Conservation (phyloP, 2,113 vertebrate species). For the Xiphophorus couchianus region DNA sequence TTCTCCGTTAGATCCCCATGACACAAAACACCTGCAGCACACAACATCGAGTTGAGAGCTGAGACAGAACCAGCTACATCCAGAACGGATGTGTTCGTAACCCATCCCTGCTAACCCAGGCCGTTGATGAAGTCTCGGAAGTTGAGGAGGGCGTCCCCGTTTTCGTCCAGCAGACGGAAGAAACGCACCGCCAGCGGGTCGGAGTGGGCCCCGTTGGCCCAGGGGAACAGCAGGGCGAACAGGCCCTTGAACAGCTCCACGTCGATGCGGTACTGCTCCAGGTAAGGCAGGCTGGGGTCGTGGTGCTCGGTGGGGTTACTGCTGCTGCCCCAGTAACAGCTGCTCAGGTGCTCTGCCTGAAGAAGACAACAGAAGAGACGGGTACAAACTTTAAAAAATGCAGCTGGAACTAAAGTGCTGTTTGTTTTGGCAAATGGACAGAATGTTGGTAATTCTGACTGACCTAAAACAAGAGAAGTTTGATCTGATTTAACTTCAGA, state of each 20-base stretch:
- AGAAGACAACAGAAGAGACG: not conserved
- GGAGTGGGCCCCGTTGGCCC: conserved; percentile 89
- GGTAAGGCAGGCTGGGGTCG: conserved; percentile 96
- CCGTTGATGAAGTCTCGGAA: conserved; percentile 95
- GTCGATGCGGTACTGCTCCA: conserved; percentile 98
- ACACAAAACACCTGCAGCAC: conserved; percentile 86
- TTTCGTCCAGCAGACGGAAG: conserved; percentile 92
- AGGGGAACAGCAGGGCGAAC: conserved; percentile 91
- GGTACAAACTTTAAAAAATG: no score
- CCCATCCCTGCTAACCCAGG: conserved; percentile 81
- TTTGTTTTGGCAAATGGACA: no score
- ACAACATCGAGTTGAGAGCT: not conserved
- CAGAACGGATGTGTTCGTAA: not conserved
- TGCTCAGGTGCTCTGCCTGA: conserved; percentile 95
- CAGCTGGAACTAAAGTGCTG: no score
- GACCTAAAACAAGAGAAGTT: no score
- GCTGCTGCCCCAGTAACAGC: conserved; percentile 98
- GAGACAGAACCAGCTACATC: not conserved
- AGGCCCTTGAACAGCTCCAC: conserved; percentile 95
- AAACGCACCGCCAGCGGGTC: conserved; percentile 88
- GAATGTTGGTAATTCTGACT: no score
- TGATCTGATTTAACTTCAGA: no score
- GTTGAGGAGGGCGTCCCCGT: conserved; percentile 93
- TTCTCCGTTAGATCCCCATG: conserved; percentile 95
- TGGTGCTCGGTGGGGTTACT: conserved; percentile 92